Percentiles rank a stretch among this genome's conserved stretches.
Conservation (phyloP, 2,888 invertebrate genomes). For the Orchesella flavescens region DNA sequence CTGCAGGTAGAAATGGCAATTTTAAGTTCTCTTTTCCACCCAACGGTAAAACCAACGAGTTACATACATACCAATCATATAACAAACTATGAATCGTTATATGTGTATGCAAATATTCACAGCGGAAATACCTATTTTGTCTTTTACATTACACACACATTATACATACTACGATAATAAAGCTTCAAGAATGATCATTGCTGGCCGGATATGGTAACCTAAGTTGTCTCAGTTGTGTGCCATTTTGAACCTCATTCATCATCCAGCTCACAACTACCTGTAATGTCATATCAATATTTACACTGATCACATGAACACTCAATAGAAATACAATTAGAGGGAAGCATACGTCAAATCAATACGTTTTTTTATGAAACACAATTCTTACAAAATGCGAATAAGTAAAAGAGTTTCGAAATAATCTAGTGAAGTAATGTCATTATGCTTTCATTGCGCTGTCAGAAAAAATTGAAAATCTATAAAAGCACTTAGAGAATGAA, state of each 20-base stretch:
- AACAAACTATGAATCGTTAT: background rate
- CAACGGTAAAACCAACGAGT: background rate
- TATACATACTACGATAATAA: conserved; percentile 39
- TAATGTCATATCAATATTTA: background rate
- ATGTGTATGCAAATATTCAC: background rate
- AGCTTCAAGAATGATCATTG: background rate
- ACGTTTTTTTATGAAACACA: too few relatives aligned
- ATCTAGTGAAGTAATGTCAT: background rate
- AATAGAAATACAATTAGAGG: too few relatives aligned
- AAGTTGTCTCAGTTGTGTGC: too few relatives aligned
- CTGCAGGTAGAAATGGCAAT: conserved; percentile 62
- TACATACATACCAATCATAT: too few relatives aligned
- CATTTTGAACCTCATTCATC: conserved; percentile 11
- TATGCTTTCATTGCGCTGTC: background rate
- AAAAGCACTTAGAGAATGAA: too few relatives aligned
- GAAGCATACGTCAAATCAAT: background rate
- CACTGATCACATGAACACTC: too few relatives aligned
- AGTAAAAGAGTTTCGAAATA: conserved; percentile 12
- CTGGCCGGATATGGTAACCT: background rate
- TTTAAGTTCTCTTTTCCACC: conserved; percentile 23
- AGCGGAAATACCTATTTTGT: conserved; percentile 57
- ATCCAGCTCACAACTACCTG: background rate
- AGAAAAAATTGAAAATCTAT: background rate
- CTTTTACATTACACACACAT: conserved; percentile 11
- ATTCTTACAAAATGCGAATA: background rate